phyloP scores from a whole-genome alignment of 2,113 vertebrate genomes.

The Calidris pugnax region DNA sequence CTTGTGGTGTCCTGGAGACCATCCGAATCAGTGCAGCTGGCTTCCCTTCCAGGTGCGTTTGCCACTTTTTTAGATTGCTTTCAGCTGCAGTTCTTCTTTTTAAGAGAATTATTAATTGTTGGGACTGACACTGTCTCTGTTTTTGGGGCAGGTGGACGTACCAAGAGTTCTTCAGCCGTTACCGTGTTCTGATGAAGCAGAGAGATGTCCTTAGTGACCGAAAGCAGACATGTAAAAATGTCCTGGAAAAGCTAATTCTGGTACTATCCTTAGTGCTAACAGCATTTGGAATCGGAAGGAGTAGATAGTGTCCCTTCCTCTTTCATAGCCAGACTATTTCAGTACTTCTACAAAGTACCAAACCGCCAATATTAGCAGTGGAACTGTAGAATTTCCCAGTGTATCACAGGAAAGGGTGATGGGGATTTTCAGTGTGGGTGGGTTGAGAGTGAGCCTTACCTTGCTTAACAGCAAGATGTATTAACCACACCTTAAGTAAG shows the following conservation, averaged over 20 bases:
- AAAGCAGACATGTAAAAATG: constrained; percentile 93
- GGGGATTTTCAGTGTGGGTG: background rate
- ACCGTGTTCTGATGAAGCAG: constrained; percentile 97
- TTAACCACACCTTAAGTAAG: background rate
- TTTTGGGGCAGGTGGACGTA: constrained; percentile 90
- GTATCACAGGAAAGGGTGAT: background rate
- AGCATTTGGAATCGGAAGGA: background rate
- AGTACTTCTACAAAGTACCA: background rate
- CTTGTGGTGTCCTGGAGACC: constrained; percentile 96
- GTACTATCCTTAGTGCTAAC: constrained; percentile 69
- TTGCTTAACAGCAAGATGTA: background rate
- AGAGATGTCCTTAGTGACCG: constrained; percentile 91
- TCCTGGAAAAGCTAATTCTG: constrained; percentile 93
- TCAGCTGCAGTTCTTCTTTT: background rate
- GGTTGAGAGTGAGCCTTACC: background rate
- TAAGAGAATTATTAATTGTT: background rate
- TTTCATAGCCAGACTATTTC: background rate
- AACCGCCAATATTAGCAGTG: background rate
- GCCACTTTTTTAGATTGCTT: background rate
- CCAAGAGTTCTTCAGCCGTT: constrained; percentile 98
- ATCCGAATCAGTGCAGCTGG: constrained; percentile 97
- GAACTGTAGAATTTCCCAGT: background rate
- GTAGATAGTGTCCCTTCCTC: background rate
- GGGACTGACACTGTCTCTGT: background rate
- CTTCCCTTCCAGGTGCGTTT: constrained; percentile 91